A percentile compares a stretch with the other conserved stretches of the same genome.
Conservation (phyloP, 2,113 vertebrate genomes). For the Cathartes aura region DNA sequence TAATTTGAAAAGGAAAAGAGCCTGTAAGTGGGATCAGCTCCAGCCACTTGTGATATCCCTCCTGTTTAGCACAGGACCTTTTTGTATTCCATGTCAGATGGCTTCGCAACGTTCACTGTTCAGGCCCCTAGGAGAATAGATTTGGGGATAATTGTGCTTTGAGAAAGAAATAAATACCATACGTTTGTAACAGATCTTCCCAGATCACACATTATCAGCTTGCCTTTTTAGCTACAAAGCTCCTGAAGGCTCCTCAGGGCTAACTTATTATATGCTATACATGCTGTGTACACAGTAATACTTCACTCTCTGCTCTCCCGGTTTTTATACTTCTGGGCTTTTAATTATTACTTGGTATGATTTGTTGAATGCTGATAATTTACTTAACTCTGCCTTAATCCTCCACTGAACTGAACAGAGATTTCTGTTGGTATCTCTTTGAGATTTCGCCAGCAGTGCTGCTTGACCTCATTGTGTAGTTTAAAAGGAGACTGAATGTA, state of each 20-base stretch:
- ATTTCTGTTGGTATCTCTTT: background rate
- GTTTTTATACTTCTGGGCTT: background rate
- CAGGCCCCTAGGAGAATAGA: background rate
- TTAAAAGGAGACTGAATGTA: background rate
- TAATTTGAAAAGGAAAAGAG: background rate
- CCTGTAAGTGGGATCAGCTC: background rate
- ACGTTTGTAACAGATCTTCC: background rate
- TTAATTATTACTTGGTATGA: background rate
- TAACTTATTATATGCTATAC: background rate
- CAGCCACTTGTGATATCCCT: background rate
- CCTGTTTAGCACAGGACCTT: background rate
- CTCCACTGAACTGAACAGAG: background rate
- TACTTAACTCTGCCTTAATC: background rate
- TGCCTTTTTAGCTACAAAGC: background rate
- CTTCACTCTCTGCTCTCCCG: background rate
- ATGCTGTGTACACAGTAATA: background rate
- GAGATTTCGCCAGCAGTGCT: background rate
- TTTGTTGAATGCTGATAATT: constrained; percentile 1
- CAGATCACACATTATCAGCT: background rate
- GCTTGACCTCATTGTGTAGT: background rate
- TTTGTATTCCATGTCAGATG: background rate
- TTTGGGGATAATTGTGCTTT: background rate
- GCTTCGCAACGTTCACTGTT: fast-evolving
- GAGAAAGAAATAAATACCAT: background rate
- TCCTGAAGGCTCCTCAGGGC: background rate